These are phyloP conservation scores for Antheraea mylitta DNA, from an alignment of 1,140 invertebrate species.

Conservation along the genomic window DNA sequence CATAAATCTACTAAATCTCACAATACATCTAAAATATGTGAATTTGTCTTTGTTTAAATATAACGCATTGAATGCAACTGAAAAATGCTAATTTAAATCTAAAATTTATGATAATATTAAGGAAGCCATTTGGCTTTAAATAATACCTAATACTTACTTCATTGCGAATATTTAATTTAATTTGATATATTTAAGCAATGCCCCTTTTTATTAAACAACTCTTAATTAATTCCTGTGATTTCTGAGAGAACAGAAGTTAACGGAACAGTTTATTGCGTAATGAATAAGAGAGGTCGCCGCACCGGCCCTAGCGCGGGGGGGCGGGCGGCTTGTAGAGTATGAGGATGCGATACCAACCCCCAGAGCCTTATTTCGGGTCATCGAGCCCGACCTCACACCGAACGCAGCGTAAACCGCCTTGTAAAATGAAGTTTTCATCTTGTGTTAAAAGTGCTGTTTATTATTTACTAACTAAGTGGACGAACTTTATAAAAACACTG, in stretches of 20 bases:
- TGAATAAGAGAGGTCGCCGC: slow-evolving; percentile 65
- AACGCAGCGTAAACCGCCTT: slow-evolving; percentile 53
- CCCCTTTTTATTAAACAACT: not conserved
- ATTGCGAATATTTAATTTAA: not conserved
- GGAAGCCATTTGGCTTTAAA: not conserved
- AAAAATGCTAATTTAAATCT: not conserved
- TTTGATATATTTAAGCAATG: not conserved
- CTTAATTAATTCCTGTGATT: not conserved
- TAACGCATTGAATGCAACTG: not conserved
- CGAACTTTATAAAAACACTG: too few relatives aligned
- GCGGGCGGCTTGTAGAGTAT: slow-evolving; percentile 20
- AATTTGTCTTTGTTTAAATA: not conserved
- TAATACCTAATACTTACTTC: not conserved
- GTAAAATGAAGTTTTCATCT: slow-evolving; percentile 57
- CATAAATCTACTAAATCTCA: too few relatives aligned
- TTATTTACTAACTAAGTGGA: slow-evolving; percentile 29
- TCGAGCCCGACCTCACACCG: slow-evolving; percentile 52
- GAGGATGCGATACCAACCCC: slow-evolving; percentile 47
- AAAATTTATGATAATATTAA: not conserved
- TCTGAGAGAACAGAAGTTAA: slow-evolving; percentile 23
- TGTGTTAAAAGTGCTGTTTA: slow-evolving; percentile 39
- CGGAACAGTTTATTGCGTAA: slow-evolving; percentile 68
- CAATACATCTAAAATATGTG: not conserved
- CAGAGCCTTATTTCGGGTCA: slow-evolving; percentile 69
- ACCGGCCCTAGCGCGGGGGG: slow-evolving; percentile 26